Evolutionary conservation across 2,888 invertebrate genomes (phyloP).

Genomic region (Cosmorhoe ocellata): DNA sequence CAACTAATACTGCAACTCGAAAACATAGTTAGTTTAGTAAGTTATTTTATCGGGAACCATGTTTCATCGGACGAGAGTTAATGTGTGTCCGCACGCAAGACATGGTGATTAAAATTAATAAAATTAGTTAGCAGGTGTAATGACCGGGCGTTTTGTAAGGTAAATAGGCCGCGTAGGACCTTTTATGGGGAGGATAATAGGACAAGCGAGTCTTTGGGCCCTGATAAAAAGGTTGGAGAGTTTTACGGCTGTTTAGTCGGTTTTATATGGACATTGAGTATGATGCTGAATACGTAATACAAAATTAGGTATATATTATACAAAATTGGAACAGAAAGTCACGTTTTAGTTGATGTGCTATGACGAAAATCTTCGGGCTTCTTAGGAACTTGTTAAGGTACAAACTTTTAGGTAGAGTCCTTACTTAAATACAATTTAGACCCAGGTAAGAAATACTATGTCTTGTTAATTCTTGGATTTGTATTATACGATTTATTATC

Average conservation of each 20-base stretch:
- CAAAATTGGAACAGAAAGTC: too few species aligned
- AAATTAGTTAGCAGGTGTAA: slow-evolving; percentile 62
- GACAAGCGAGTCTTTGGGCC: slow-evolving; percentile 17
- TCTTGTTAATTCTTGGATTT: too few species aligned
- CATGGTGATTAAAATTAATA: slow-evolving; percentile 79
- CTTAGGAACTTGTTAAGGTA: too few species aligned
- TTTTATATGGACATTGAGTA: slow-evolving; percentile 13
- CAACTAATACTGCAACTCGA: slow-evolving; percentile 11
- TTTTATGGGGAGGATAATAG: slow-evolving; percentile 17
- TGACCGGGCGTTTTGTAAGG: slow-evolving; percentile 34
- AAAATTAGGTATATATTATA: neutral
- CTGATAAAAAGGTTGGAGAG: slow-evolving; percentile 17
- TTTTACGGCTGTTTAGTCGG: slow-evolving; percentile 15
- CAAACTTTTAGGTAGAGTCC: too few species aligned
- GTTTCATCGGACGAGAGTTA: slow-evolving; percentile 68
- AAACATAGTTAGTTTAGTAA: slow-evolving; percentile 34
- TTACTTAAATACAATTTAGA: too few species aligned
- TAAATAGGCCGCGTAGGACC: slow-evolving; percentile 42
- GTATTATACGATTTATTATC: too few species aligned
- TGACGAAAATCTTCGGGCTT: too few species aligned
- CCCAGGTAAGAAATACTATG: too few species aligned
- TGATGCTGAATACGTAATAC: slow-evolving; percentile 4
- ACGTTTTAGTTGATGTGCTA: too few species aligned
- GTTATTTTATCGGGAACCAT: slow-evolving; percentile 69
- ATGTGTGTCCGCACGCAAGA: slow-evolving; percentile 74